Conservation (phyloP, 2,113 vertebrate species). For the Tricholaema leucomelas region DNA sequence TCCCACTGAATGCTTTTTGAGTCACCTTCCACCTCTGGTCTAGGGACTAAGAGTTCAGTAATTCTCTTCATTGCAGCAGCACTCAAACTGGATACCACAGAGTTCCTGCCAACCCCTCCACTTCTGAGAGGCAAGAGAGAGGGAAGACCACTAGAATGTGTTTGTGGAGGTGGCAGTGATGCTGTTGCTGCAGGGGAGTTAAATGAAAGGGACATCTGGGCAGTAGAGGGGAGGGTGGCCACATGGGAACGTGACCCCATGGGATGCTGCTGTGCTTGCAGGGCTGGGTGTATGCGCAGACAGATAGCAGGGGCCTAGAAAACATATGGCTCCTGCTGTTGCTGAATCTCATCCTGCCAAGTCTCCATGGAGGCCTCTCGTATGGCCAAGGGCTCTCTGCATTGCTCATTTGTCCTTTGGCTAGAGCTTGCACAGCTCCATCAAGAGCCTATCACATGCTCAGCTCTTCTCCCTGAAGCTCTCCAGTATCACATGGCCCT, state of each 20-base stretch:
- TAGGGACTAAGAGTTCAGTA: neutral
- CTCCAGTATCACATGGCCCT: neutral
- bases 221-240: fast-evolving
- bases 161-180: neutral
- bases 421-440: constrained; percentile 5
- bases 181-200: fast-evolving
- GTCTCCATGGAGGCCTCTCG: constrained; percentile 14
- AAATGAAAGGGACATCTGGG: neutral
- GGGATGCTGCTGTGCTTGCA: neutral
- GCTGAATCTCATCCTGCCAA: constrained; percentile 33
- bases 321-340: constrained; percentile 61
- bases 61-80: neutral
- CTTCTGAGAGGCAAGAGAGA: neutral
- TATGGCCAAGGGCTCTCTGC: neutral
- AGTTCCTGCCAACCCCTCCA: neutral
- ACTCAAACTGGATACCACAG: neutral
- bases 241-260: neutral
- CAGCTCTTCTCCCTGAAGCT: neutral
- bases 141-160: neutral
- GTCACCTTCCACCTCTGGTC: neutral
- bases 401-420: constrained; percentile 54
- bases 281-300: neutral
- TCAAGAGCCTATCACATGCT: constrained; percentile 40
- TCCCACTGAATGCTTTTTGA: neutral
- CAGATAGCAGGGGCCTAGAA: neutral